phyloP scores from a whole-genome alignment of 1,140 invertebrate species.

The Eufriesea mexicana region DNA sequence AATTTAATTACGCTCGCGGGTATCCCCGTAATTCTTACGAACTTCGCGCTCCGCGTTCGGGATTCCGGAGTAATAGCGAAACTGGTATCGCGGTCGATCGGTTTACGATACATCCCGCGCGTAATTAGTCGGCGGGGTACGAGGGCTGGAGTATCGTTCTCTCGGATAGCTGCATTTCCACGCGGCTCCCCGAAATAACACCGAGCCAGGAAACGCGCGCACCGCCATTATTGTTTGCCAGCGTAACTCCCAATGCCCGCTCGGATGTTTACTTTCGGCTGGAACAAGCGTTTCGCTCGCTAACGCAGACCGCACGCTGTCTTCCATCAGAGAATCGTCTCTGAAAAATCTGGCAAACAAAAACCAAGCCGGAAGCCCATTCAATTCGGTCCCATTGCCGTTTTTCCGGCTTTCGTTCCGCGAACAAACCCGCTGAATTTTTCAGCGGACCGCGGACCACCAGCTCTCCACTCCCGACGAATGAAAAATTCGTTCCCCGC shows the following conservation, averaged over 20 bases:
- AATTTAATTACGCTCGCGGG: neutral
- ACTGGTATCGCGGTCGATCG: neutral
- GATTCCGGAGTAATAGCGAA: too few species aligned
- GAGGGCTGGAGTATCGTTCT: neutral
- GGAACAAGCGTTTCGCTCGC: slow-evolving; percentile 17
- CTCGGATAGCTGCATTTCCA: neutral
- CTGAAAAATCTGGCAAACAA: slow-evolving; percentile 21
- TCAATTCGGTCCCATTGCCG: slow-evolving; percentile 15
- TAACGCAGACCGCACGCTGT: neutral
- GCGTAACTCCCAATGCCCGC: neutral
- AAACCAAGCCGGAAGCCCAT: slow-evolving; percentile 24
- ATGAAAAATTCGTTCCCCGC: slow-evolving; percentile 25
- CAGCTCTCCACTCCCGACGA: neutral
- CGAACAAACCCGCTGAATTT: slow-evolving; percentile 31
- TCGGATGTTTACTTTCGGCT: slow-evolving; percentile 18
- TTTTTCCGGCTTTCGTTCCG: slow-evolving; percentile 20
- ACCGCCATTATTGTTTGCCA: neutral
- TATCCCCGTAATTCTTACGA: too few species aligned
- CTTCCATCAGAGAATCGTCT: slow-evolving; percentile 19
- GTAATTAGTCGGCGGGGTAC: neutral
- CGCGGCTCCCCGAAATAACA: neutral
- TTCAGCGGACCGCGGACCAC: neutral
- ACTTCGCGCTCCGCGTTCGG: too few species aligned
- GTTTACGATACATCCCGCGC: neutral
- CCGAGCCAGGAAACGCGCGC: neutral